phyloP scores from a whole-genome alignment of 2,113 vertebrate species.

The Pangasianodon hypophthalmus region DNA sequence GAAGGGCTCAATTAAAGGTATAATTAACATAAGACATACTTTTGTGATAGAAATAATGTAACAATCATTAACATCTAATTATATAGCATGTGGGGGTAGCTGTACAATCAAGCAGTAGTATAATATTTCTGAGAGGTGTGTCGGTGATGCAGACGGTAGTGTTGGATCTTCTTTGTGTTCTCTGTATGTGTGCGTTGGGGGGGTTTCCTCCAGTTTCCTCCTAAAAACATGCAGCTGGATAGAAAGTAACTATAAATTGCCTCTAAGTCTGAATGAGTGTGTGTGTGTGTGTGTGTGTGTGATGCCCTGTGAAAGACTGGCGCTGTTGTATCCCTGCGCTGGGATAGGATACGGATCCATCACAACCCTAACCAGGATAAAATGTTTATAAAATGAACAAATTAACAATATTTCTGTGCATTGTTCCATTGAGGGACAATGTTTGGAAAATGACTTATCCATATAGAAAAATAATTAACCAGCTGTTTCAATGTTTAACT shows the following conservation, averaged over 20 bases:
- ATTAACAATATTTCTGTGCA: neutral
- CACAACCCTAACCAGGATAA: neutral
- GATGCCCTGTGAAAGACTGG: neutral
- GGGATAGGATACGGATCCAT: neutral
- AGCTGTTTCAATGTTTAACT: neutral
- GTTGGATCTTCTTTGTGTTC: neutral
- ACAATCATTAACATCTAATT: no score
- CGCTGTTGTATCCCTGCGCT: neutral
- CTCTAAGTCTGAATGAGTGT: neutral
- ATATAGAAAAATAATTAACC: neutral
- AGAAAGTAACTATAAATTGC: neutral
- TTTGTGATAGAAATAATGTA: neutral
- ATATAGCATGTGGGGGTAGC: neutral
- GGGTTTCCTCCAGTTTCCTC: neutral
- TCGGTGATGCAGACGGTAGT: neutral
- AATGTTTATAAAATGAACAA: neutral
- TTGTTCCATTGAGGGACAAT: neutral
- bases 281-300: neutral
- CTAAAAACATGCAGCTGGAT: neutral
- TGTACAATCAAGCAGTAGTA: neutral
- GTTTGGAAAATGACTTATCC: neutral
- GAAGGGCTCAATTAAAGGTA: neutral
- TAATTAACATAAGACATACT: neutral
- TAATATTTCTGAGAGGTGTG: no score
- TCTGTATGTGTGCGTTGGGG: neutral